These are phyloP conservation scores for Nibea albiflora DNA, from an alignment of 2,113 vertebrate genomes.

Conservation along the genomic window DNA sequence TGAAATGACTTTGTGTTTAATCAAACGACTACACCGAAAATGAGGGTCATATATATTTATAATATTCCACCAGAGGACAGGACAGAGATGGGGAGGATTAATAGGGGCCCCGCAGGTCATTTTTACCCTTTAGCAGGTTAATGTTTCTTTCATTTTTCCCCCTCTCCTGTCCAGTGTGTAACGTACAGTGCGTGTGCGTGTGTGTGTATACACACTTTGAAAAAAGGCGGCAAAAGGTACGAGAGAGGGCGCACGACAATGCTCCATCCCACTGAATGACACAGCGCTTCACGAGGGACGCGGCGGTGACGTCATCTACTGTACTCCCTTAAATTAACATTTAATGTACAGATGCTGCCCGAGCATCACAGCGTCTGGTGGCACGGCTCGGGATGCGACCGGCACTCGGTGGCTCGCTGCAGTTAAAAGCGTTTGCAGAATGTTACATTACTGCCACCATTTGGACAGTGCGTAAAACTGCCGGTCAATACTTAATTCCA, in stretches of 20 bases:
- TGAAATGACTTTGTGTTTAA: not conserved
- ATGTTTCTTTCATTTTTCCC: not conserved
- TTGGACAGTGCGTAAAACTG: conserved; percentile 57
- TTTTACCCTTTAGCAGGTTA: not conserved
- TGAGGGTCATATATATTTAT: not conserved
- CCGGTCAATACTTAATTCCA: conserved; percentile 26
- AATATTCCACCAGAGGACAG: not conserved
- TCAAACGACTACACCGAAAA: not conserved
- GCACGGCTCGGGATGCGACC: not conserved
- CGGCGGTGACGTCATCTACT: conserved; percentile 15
- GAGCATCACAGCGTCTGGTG: not conserved
- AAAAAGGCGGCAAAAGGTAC: not conserved
- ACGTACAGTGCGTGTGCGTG: not conserved
- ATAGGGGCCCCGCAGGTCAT: not conserved
- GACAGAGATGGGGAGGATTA: not conserved
- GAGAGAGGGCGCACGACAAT: not conserved
- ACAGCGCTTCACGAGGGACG: not conserved
- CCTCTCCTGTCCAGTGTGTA: not conserved
- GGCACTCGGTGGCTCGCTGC: not conserved
- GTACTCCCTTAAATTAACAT: conserved; percentile 4
- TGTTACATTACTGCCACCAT: conserved; percentile 71
- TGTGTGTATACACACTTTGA: not conserved
- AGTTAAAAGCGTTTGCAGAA: not conserved
- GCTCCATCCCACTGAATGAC: not conserved
- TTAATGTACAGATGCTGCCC: conserved; percentile 36